phyloP scores from a whole-genome alignment of 2,888 invertebrate genomes.

The Andrena flavipes region DNA sequence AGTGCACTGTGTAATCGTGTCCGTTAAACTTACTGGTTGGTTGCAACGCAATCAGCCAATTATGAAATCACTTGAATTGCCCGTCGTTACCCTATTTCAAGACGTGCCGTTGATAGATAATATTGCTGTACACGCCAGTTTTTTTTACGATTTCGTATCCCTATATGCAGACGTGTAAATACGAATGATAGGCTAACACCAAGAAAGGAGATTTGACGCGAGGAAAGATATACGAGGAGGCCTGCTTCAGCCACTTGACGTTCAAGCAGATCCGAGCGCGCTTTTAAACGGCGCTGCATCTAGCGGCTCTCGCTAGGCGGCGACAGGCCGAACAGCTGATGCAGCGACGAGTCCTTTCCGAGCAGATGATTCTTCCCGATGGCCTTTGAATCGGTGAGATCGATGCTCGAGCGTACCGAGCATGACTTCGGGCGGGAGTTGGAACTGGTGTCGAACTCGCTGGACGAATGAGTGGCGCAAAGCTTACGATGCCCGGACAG shows the following conservation, averaged over 20 bases:
- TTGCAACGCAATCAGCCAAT: conserved; percentile 18
- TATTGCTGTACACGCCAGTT: conserved; percentile 3
- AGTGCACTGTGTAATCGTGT: neutral
- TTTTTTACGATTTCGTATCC: conserved; percentile 16
- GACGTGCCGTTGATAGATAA: conserved; percentile 27
- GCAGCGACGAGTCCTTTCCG: conserved; percentile 79
- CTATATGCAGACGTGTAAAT: conserved; percentile 58
- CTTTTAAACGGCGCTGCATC: conserved; percentile 90
- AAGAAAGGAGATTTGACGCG: conserved; percentile 63
- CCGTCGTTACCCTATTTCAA: neutral
- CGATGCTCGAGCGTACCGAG: conserved; percentile 76
- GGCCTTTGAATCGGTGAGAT: conserved; percentile 78
- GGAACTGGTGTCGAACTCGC: conserved; percentile 77
- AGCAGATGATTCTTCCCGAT: conserved; percentile 82
- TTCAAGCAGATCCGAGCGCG: conserved; percentile 84
- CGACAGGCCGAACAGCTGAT: conserved; percentile 89
- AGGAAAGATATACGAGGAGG: conserved; percentile 3
- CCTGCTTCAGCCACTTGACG: conserved; percentile 85
- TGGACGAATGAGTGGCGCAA: conserved; percentile 80
- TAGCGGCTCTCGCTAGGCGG: conserved; percentile 94
- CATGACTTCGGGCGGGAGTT: conserved; percentile 75
- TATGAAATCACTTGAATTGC: neutral
- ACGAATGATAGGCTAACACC: conserved; percentile 57
- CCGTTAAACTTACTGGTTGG: neutral
- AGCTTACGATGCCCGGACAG: conserved; percentile 81